phyloP scores from a whole-genome alignment of 2,797 vertebrate species.

The Pseudochromis fuscus region DNA sequence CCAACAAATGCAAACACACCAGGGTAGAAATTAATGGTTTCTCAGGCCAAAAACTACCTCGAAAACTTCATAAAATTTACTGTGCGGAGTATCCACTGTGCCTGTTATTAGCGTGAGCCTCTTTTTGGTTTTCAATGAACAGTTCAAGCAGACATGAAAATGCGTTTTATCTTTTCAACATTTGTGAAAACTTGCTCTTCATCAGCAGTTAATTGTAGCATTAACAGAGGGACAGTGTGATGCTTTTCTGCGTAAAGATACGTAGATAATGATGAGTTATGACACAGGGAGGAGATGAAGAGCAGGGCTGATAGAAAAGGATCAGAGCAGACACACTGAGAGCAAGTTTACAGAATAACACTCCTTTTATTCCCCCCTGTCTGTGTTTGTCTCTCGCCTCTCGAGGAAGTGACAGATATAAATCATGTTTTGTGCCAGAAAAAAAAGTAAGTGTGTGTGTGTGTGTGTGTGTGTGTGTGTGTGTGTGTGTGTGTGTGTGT shows the following conservation, averaged over 20 bases:
- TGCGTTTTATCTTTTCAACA: not conserved
- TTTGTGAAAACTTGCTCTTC: not conserved
- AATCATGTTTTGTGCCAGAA: constrained; percentile 47
- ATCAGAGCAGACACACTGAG: not conserved
- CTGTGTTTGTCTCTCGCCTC: constrained; percentile 17
- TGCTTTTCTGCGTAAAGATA: not conserved
- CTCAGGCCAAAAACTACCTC: constrained; percentile 14
- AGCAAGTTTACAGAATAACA: constrained; percentile 8
- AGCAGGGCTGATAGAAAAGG: not conserved
- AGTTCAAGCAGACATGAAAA: constrained; percentile 12
- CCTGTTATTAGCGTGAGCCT: not conserved
- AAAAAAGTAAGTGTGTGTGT: too few relatives aligned
- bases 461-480: constrained; percentile 21
- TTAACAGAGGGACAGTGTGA: not conserved
- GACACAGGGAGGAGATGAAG: not conserved
- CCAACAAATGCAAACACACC: constrained; percentile 16
- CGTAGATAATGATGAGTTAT: not conserved
- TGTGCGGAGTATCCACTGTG: not conserved
- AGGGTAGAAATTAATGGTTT: constrained; percentile 23
- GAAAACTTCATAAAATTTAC: constrained; percentile 27
- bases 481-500: constrained; percentile 6
- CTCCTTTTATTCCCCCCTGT: constrained; percentile 4
- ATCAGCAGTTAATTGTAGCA: not conserved
- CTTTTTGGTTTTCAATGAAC: not conserved
- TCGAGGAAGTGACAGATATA: constrained; percentile 50